These are phyloP conservation scores for Coracopsis vasa DNA, from an alignment of 2,113 vertebrate genomes.

Conservation along the genomic window DNA sequence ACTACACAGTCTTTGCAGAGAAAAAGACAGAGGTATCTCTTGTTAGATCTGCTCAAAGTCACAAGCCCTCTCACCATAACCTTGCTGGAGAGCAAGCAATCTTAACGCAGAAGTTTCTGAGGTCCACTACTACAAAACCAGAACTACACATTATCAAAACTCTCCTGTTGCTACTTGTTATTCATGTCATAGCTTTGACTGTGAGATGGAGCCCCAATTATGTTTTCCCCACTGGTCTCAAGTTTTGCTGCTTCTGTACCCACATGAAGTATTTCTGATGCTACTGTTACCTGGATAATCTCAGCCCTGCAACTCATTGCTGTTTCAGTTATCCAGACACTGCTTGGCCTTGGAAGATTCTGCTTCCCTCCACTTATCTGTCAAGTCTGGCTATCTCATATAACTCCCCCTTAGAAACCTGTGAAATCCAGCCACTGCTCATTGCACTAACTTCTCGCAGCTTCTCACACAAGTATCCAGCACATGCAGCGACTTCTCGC, in stretches of 20 bases:
- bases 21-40: background rate
- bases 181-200: background rate
- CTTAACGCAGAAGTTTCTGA: background rate
- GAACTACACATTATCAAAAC: background rate
- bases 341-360: background rate
- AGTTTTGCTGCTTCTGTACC: background rate
- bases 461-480: background rate
- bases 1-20: background rate
- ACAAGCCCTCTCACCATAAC: background rate
- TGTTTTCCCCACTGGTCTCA: background rate
- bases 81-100: background rate
- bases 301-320: fast-evolving
- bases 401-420: background rate
- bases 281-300: background rate
- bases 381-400: background rate
- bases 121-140: background rate
- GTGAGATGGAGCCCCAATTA: background rate
- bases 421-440: background rate
- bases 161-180: background rate
- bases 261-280: background rate
- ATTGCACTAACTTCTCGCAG: background rate
- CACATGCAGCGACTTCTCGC: background rate
- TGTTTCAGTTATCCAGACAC: background rate
- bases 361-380: background rate
- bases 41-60: background rate